Conservation (phyloP, 2,113 vertebrate genomes). For the Poeciliopsis turrubarensis region DNA sequence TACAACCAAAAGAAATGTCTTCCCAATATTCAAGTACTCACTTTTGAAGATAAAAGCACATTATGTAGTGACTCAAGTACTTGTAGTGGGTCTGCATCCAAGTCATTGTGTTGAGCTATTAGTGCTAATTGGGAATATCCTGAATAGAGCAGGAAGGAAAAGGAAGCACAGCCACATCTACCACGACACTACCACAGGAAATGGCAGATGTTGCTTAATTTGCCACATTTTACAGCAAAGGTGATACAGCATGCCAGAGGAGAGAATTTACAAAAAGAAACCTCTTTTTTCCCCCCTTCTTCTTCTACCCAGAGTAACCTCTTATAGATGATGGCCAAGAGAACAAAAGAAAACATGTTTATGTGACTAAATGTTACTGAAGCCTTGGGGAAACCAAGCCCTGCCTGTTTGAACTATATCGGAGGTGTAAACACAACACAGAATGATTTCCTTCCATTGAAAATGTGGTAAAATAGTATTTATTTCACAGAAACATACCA, state of each 20-base stretch:
- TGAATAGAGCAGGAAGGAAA: constrained; percentile 30
- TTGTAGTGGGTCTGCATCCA: not conserved
- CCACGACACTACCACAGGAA: not conserved
- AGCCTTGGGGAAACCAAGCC: no score
- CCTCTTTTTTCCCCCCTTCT: not conserved
- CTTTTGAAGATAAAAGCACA: not conserved
- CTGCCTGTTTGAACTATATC: no score
- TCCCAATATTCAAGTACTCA: no score
- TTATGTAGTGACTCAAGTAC: not conserved
- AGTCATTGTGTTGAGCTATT: constrained; percentile 13
- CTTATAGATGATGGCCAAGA: no score
- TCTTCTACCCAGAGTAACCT: no score
- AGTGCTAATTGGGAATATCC: constrained; percentile 30
- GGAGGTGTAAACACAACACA: no score
- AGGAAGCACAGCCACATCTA: not conserved
- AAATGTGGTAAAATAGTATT: constrained; percentile 81
- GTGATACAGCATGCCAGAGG: not conserved
- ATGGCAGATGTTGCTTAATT: no score
- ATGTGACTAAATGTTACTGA: no score
- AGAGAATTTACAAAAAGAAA: not conserved
- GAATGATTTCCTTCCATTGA: not conserved
- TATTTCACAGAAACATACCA: constrained; percentile 78
- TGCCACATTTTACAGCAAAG: not conserved
- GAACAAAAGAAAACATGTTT: no score
- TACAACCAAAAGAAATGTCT: no score